phyloP scores from a whole-genome alignment of 2,113 vertebrate species.

The Tachysurus fulvidraco region DNA sequence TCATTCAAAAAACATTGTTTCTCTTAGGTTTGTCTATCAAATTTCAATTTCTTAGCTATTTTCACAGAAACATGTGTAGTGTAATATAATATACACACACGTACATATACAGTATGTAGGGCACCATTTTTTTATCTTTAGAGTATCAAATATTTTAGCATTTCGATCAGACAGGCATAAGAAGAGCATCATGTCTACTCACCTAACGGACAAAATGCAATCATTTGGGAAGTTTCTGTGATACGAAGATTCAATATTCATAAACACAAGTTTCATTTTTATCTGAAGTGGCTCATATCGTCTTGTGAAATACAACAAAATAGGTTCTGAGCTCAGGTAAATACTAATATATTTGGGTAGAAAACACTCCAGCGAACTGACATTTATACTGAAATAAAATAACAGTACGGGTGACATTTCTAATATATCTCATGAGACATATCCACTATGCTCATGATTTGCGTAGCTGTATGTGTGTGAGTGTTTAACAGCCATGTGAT shows the following conservation, averaged over 20 bases:
- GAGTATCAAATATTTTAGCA: neutral
- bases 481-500: neutral
- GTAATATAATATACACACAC: neutral
- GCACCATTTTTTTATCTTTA: neutral
- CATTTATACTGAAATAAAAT: neutral
- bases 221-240: neutral
- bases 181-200: neutral
- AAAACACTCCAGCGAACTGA: neutral
- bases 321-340: neutral
- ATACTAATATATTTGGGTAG: neutral
- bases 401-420: neutral
- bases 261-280: neutral
- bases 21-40: neutral
- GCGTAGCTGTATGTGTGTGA: neutral
- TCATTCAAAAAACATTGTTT: neutral
- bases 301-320: neutral
- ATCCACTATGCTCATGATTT: neutral
- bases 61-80: neutral
- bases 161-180: neutral
- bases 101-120: too few species aligned
- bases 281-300: neutral
- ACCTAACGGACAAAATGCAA: neutral
- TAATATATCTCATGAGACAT: neutral
- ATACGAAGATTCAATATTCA: neutral
- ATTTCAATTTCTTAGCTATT: neutral